Base-by-base conservation (phyloP, 2,797 vertebrate species). In the Gadopsis bispinosus region DNA sequence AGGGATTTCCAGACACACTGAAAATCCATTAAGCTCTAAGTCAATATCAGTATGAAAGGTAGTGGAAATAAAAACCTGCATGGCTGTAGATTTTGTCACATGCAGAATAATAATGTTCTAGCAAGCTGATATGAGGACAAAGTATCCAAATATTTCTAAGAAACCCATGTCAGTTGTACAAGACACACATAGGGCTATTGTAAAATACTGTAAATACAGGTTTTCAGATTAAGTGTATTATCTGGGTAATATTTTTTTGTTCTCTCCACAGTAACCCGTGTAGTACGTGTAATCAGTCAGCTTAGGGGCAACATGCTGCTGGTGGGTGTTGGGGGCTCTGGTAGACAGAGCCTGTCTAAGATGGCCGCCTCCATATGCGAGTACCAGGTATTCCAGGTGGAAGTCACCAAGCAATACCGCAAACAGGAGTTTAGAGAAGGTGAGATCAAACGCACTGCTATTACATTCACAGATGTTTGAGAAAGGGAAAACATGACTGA, bases 231-330 rank as follows among this genome's bases (percentile, higher is more conserved):
- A 20, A 19, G 29, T 16, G 8, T 29, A 47, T 53, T 7, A 22
- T 2, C 31, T 50, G 7, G 13, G 4, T 55, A 14, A 59, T 22
- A 2, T 56, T 17, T 67, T 61, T 84, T 6, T 74, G 19, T 66
- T 86, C 7, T 8, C 22, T 81, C 76, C 45, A 33, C 89, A 96
- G 95, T 96, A 63, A 94, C 93, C 1, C 94, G 96, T 20, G 90
- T 96, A 1, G 93, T 96, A 22, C 95, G 97, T 17, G 97, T 97
- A 33, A 97, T 97, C 69, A 95, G 97, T 80, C 96, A 98, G 91
- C 96, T 93, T 1, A 93, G 97, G 8, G 97, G 97, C 16, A 97
- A 97, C 93, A 97, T 97, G 96, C 93, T 98, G 56, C 88, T 98
- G 83, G 94, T 97, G 58, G 97, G 97, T 53, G 95, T 97, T 0